phyloP scores from a whole-genome alignment of 30 jellyfish, hydroid and myxozoan species.

The Aurelia coerulea region DNA sequence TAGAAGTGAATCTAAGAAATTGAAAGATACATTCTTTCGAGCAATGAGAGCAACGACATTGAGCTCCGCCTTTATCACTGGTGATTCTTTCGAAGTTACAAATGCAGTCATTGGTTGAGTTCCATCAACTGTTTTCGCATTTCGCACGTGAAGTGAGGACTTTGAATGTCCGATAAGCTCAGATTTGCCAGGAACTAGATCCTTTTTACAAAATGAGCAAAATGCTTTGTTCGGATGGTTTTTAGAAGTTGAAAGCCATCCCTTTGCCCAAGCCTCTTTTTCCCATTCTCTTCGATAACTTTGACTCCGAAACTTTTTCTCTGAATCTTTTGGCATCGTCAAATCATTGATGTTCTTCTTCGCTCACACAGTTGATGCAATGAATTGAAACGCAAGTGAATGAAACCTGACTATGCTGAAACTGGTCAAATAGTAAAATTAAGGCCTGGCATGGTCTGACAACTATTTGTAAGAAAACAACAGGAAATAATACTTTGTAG shows the following conservation, averaged over 20 bases:
- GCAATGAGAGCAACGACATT: background rate
- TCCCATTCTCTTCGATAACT: constrained; percentile 56
- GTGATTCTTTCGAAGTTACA: constrained; percentile 8
- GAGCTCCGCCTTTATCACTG: background rate
- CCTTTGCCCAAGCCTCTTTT: constrained; percentile 56
- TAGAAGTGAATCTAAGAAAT: too few relatives aligned
- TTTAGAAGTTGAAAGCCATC: constrained; percentile 46
- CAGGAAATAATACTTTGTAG: too few relatives aligned
- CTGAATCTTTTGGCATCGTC: background rate
- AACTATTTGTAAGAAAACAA: too few relatives aligned
- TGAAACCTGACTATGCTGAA: too few relatives aligned
- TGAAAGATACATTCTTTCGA: too few relatives aligned
- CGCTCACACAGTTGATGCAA: too few relatives aligned
- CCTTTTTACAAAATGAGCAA: too few relatives aligned
- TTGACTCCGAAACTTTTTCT: constrained; percentile 28
- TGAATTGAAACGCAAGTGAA: too few relatives aligned
- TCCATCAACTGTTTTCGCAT: constrained; percentile 9
- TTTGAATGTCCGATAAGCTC: constrained; percentile 23
- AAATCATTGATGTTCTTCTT: too few relatives aligned
- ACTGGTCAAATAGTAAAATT: too few relatives aligned
- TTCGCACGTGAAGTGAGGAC: background rate
- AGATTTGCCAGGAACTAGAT: background rate
- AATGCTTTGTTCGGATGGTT: background rate
- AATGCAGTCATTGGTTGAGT: constrained; percentile 9
- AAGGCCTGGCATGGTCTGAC: too few relatives aligned